Percentiles rank a stretch among this genome's conserved stretches.
Evolutionary conservation across 2,888 invertebrate species (phyloP).

Genomic region (Mimachlamys varia): DNA sequence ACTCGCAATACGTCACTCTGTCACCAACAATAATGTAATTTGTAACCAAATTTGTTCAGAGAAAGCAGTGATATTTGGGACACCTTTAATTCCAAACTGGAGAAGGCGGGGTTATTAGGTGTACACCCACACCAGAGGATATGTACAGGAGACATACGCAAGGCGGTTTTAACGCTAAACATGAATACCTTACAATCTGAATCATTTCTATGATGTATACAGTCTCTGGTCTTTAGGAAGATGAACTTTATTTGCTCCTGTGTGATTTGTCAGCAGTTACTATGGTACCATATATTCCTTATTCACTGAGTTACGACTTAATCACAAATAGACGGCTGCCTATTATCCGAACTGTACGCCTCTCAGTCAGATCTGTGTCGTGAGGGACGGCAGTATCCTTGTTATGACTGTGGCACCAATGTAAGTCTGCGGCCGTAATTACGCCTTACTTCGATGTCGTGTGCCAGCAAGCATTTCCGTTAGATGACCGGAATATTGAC

Average conservation of each 20-base stretch:
- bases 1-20: neutral
- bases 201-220: neutral
- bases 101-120: too few species aligned
- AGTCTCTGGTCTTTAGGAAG: neutral
- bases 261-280: too few species aligned
- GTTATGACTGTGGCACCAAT: neutral
- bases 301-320: neutral
- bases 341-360: neutral
- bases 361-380: neutral
- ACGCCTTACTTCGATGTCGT: neutral
- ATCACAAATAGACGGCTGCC: neutral
- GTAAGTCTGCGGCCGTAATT: neutral
- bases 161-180: neutral
- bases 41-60: neutral
- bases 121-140: too few species aligned
- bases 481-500: neutral
- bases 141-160: too few species aligned
- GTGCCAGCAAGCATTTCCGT: neutral
- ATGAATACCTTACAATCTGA: neutral
- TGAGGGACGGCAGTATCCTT: neutral
- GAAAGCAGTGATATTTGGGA: neutral
- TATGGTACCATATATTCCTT: too few species aligned
- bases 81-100: neutral
- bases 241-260: too few species aligned
- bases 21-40: slow-evolving; percentile 6